These are phyloP conservation scores for Calyptommatus sinebrachiatus DNA, from an alignment of 2,113 vertebrate species.

Conservation along the genomic window DNA sequence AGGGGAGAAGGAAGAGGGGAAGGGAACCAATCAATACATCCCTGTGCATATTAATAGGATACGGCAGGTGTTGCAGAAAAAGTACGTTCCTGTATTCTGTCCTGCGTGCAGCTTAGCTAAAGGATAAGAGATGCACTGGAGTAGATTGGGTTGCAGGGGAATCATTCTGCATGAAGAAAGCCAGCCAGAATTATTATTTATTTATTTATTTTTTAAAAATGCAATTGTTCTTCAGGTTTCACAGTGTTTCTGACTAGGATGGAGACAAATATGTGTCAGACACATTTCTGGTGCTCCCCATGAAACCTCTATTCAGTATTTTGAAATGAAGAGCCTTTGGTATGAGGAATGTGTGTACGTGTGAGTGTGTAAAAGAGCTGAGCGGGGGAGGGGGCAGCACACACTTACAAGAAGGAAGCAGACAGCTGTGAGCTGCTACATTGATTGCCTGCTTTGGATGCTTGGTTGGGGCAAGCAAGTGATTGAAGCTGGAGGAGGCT, in stretches of 20 bases:
- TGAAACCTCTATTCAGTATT: not conserved
- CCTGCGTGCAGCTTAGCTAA: slow-evolving; percentile 20
- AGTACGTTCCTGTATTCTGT: slow-evolving; percentile 66
- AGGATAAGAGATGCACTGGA: slow-evolving; percentile 3
- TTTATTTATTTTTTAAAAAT: too few relatives aligned
- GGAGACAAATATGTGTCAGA: rapidly evolving
- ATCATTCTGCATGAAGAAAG: not conserved
- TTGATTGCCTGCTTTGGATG: not conserved
- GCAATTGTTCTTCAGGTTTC: not conserved
- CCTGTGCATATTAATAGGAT: slow-evolving; percentile 72
- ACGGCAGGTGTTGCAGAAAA: slow-evolving; percentile 73
- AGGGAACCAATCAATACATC: slow-evolving; percentile 41
- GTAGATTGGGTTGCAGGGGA: slow-evolving; percentile 31
- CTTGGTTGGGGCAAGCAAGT: slow-evolving; percentile 27
- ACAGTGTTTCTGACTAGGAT: not conserved
- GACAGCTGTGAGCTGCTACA: slow-evolving; percentile 24
- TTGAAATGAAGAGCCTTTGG: not conserved
- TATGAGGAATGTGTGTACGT: not conserved
- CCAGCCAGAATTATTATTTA: not conserved
- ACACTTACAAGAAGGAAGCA: slow-evolving; percentile 1
- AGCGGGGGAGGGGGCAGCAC: not conserved
- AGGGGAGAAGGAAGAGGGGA: slow-evolving; percentile 28
- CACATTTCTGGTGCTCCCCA: not conserved
- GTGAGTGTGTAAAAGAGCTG: slow-evolving; percentile 14
- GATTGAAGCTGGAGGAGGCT: slow-evolving; percentile 15